A percentile compares a stretch with the other conserved stretches of the same genome.
Evolutionary conservation across 2,888 invertebrate genomes (phyloP).

Genomic region (Antitype chi): DNA sequence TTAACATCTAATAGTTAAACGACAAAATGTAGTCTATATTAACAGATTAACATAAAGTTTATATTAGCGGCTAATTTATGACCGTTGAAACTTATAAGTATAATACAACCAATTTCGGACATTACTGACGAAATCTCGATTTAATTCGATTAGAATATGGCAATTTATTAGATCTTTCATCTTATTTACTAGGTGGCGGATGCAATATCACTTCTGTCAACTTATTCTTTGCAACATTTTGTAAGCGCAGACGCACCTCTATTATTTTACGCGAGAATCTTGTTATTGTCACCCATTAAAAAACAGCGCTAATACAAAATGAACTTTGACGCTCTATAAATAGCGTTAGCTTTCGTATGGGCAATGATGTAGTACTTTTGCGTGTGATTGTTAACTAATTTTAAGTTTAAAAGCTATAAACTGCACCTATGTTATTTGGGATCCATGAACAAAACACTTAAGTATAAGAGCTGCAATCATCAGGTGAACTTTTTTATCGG

Average conservation of each 20-base stretch:
- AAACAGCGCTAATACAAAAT: conserved; percentile 19
- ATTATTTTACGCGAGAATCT: conserved; percentile 49
- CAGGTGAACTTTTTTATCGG: not conserved
- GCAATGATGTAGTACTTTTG: not conserved
- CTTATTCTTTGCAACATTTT: conserved; percentile 48
- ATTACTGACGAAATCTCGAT: conserved; percentile 10
- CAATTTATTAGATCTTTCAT: not conserved
- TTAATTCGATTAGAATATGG: conserved; percentile 1
- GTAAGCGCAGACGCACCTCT: conserved; percentile 47
- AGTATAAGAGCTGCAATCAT: not conserved
- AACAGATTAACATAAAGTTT: conserved; percentile 9
- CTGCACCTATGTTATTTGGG: conserved; percentile 27
- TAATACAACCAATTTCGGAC: conserved; percentile 1
- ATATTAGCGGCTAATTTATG: conserved; percentile 15
- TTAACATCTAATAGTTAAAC: conserved; percentile 7
- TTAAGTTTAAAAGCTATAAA: conserved; percentile 10
- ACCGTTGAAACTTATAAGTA: not conserved
- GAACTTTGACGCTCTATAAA: not conserved
- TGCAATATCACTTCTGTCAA: conserved; percentile 21
- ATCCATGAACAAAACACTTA: conserved; percentile 12
- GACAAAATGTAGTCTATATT: conserved; percentile 7
- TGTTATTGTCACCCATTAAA: conserved; percentile 46
- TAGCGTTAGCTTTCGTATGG: conserved; percentile 17
- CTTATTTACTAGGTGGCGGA: not conserved
- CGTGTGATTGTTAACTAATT: conserved; percentile 30